Evolutionary conservation across 92 coral and sea anemone genomes (phyloP), one percentile per base, ranked within the genome.

Genomic region (Heliopora coerulea): DNA sequence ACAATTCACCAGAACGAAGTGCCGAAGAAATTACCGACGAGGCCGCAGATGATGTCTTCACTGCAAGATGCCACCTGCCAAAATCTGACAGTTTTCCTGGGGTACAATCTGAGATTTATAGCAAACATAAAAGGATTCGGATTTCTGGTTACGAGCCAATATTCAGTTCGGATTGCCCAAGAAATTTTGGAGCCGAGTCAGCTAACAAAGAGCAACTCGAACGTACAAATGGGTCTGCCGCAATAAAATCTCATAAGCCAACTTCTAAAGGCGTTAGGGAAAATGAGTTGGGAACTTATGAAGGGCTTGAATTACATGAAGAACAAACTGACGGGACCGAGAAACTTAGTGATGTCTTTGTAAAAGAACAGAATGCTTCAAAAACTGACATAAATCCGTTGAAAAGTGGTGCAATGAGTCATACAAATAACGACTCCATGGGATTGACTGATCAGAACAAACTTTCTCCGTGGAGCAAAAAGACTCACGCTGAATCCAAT

Each of bases 401-500:
- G 52, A 15, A 46, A 8, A 46, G 2, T 2, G 2, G 2, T 46
- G 14, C 60, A 42, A 7, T 14, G 34, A 27, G 27, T 17, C 32
- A 33, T 8, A 42, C 49, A 24, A 30, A 17, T 29, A 70, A 14
- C 32, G 63, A 70, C 29, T 30, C 62, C 25, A 27, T 63, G 8
- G 54, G 58, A 46, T 19, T 49, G 23, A 12, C 54, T 1, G 74
- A 67, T 31, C 48, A 67, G 30, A 67, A 33, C 59, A 44, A 67
- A 24, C 39, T 44, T 44, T 44, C 77, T 8, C 75, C 59, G n/a
- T 68, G 75, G 59, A 28, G 49, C 12, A 30, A 17, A 31, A 32
- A 19, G 40, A n/a, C n/a, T n/a, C n/a, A n/a, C n/a, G n/a, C n/a
- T n/a, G 72, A 40, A 8, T 29, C 26, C 20, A 48, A 48, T 67